Evolutionary conservation across 1,140 invertebrate species (phyloP), one percentile per base, ranked within the genome.

Genomic region (Lanistes nyassanus): DNA sequence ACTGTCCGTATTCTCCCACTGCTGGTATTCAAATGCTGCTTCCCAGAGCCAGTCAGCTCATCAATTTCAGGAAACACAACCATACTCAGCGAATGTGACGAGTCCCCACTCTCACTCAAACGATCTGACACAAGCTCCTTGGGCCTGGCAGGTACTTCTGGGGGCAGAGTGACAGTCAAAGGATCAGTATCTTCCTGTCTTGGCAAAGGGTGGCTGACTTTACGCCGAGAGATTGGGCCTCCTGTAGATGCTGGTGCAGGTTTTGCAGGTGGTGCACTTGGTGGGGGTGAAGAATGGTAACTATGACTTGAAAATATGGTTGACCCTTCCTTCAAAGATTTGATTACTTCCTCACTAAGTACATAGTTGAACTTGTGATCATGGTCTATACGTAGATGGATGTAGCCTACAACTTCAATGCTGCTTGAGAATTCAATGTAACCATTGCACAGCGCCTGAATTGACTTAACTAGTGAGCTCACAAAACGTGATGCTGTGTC

Each of bases 351-450:
- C 47, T 77, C 76, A 62, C 64, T 77, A 11, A 77, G 60, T 23
- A 77, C 56, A 58, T 77, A 77, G 56, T 77, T 68, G 19, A 77
- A 73, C 34, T 74, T 74, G 16, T 51, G 26, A 53, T 39, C 39
- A 3, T 58, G 64, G 42, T 77, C 76, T 7, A 77, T 72, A 58
- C 56, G 73, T 37, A 77, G 47, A 62, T 74, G 71, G 60, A 77
- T 69, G 47, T 77, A 71, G 23, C 76, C 76, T 0, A 77, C 56
- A 66, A 77, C 69, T 77, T 77, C 71, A 69, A 77, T 77, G 39
- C 71, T 77, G 55, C 62, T 39, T 29, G 62, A 58, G 37, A 77
- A 77, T 16, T 77, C 70, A 36, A 77, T 65, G 66, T 74, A 74
- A n/a, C 71, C 76, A 77, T 77, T 72, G 56, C 76, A 77, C 0